These are phyloP conservation scores for zebrafish (Danio rerio) DNA, from an alignment of 2,113 vertebrate genomes.

Conservation along the genomic window DNA sequence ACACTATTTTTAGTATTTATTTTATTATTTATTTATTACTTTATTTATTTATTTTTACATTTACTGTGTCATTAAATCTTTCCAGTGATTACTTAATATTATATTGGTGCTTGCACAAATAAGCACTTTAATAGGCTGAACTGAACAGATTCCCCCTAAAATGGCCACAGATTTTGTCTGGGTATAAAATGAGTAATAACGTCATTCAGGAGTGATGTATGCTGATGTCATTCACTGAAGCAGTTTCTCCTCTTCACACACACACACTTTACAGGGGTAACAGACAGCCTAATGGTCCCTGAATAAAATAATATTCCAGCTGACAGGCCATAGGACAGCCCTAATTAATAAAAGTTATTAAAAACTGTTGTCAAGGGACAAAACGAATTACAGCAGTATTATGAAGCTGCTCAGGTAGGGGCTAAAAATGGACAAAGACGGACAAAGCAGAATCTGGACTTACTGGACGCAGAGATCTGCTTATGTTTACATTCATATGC, in stretches of 20 bases:
- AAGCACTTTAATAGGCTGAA: no score
- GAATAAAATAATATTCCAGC: slow-evolving; percentile 68
- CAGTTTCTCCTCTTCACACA: slow-evolving; percentile 15
- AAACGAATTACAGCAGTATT: slow-evolving; percentile 58
- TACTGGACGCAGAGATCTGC: background rate
- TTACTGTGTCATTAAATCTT: no score
- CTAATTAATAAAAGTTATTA: slow-evolving; percentile 69
- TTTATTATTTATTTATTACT: no score
- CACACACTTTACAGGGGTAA: slow-evolving; percentile 39
- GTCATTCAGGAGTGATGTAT: slow-evolving; percentile 25
- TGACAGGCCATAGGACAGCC: slow-evolving; percentile 67
- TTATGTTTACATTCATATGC: background rate
- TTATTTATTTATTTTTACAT: no score
- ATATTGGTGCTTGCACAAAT: no score
- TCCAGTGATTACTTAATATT: no score
- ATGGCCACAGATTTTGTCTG: background rate
- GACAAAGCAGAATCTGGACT: background rate
- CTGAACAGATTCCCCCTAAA: background rate
- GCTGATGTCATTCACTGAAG: slow-evolving; percentile 28
- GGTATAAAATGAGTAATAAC: slow-evolving; percentile 5
- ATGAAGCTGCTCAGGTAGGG: slow-evolving; percentile 62
- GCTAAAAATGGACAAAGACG: background rate
- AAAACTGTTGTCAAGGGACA: slow-evolving; percentile 62
- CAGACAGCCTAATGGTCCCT: slow-evolving; percentile 69
- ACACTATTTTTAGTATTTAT: no score